A percentile compares a stretch with the other conserved stretches of the same genome.
phyloP scores from a whole-genome alignment of 92 coral and sea anemone species.

The Parazoanthus swiftii region DNA sequence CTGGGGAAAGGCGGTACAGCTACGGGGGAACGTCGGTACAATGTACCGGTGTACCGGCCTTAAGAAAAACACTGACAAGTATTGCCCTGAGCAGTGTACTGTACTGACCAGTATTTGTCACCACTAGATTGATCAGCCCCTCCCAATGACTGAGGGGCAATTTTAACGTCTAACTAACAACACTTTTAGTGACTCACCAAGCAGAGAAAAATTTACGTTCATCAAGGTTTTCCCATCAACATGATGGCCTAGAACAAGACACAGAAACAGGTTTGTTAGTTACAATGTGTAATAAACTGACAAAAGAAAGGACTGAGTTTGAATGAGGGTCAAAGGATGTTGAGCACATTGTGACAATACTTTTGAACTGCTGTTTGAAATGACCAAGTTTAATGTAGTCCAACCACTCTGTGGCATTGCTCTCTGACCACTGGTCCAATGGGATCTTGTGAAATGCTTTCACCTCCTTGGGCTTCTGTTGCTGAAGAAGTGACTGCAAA shows the following conservation, averaged over 20 bases:
- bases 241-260: constrained; percentile 55
- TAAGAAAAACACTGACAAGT: too few species aligned
- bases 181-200: constrained; percentile 59
- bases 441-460: constrained; percentile 85
- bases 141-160: too few species aligned
- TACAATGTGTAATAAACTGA: neutral
- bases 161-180: too few species aligned
- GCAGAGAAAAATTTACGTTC: constrained; percentile 76
- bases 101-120: too few species aligned
- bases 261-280: neutral
- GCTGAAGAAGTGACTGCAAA: constrained; percentile 41
- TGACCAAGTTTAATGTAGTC: constrained; percentile 79
- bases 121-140: too few species aligned
- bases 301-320: neutral
- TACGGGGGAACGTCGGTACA: too few species aligned
- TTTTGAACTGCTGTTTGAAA: constrained; percentile 75
- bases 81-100: too few species aligned
- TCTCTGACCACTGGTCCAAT: constrained; percentile 79
- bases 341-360: constrained; percentile 34
- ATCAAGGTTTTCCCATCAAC: constrained; percentile 86
- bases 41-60: too few species aligned
- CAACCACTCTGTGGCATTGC: constrained; percentile 86
- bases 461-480: constrained; percentile 29
- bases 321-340: neutral
- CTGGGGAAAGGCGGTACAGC: too few species aligned